A percentile compares a stretch with the other conserved stretches of the same genome.
Conservation (phyloP, 2,888 invertebrate genomes). For the Diadegma fenestrale region DNA sequence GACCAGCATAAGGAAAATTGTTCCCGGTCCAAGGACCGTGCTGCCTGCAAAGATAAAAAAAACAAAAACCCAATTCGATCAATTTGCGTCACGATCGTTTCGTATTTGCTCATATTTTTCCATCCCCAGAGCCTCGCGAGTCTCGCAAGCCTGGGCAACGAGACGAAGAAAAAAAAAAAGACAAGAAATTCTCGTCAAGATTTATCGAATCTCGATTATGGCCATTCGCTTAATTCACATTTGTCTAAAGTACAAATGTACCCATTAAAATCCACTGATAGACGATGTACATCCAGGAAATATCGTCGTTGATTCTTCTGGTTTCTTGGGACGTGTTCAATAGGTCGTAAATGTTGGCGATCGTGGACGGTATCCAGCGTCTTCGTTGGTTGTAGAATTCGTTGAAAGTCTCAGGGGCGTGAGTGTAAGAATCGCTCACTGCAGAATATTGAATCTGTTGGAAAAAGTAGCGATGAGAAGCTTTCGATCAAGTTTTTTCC, state of each 20-base stretch:
- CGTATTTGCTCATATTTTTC: background rate
- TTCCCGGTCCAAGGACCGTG: slow-evolving; percentile 93
- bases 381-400: slow-evolving; percentile 98
- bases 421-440: slow-evolving; percentile 97
- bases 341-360: slow-evolving; percentile 97
- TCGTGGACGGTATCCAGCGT: slow-evolving; percentile 98
- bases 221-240: background rate
- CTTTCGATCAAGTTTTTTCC: no score
- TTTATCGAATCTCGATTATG: background rate
- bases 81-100: background rate
- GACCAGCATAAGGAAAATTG: slow-evolving; percentile 93
- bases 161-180: background rate
- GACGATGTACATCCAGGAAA: slow-evolving; percentile 92
- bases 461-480: background rate
- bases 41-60: slow-evolving; percentile 85
- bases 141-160: background rate
- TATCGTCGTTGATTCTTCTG: slow-evolving; percentile 94
- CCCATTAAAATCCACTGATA: slow-evolving; percentile 91
- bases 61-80: background rate
- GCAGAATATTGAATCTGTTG: slow-evolving; percentile 94
- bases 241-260: slow-evolving; percentile 15
- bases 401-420: slow-evolving; percentile 96
- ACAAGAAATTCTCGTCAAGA: background rate
- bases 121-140: no score
- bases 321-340: slow-evolving; percentile 92